These are phyloP conservation scores for Astur gentilis DNA, from an alignment of 2,113 vertebrate species.

Conservation along the genomic window DNA sequence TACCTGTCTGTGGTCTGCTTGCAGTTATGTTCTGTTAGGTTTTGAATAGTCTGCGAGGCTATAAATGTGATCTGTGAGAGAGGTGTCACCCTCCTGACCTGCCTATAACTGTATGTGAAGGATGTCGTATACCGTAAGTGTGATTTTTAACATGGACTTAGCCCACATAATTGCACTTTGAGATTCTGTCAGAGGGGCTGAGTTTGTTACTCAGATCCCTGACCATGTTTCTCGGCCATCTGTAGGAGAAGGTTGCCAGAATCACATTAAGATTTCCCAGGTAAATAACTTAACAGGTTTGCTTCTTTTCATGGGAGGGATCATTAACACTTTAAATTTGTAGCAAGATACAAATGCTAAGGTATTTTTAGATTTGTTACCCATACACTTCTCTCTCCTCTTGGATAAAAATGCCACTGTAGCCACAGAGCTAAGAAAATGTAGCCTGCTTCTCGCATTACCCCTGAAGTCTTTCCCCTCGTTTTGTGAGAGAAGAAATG, in stretches of 20 bases:
- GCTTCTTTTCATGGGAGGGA: neutral
- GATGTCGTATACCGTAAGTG: neutral
- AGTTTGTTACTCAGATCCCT: neutral
- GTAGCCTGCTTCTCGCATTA: neutral
- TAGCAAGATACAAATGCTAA: neutral
- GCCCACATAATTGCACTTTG: neutral
- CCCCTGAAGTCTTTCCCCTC: neutral
- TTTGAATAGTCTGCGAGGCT: neutral
- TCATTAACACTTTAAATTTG: neutral
- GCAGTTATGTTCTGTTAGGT: neutral
- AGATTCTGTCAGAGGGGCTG: neutral
- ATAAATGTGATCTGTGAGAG: neutral
- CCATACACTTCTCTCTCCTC: neutral
- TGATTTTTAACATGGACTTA: neutral
- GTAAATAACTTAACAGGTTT: neutral
- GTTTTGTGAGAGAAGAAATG: neutral
- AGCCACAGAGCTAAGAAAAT: neutral
- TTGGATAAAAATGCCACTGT: neutral
- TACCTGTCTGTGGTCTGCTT: neutral
- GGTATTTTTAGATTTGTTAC: neutral
- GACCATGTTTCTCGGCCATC: neutral
- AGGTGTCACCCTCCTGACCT: neutral
- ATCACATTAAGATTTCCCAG: neutral
- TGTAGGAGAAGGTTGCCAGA: neutral
- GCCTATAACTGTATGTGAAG: neutral